Percentiles rank a stretch among this genome's conserved stretches.
phyloP scores from a whole-genome alignment of 2,797 vertebrate species.

The Chiloscyllium punctatum region DNA sequence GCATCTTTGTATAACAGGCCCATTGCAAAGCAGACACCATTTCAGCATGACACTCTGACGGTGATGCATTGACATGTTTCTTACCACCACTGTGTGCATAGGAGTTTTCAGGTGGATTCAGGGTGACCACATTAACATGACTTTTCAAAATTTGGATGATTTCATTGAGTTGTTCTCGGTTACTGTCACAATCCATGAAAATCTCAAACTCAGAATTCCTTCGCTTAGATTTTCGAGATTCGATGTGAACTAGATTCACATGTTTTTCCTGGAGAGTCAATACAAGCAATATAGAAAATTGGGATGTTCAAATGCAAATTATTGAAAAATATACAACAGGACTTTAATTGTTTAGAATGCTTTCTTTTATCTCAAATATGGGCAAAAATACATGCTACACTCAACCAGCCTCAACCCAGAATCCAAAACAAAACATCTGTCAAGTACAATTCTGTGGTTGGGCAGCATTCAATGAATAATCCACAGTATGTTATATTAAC shows the following conservation, averaged over 20 bases:
- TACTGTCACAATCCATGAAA: constrained; percentile 91
- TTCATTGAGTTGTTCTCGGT: constrained; percentile 83
- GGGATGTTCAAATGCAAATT: not conserved
- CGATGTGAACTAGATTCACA: constrained; percentile 89
- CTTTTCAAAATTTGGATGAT: constrained; percentile 83
- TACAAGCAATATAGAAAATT: not conserved
- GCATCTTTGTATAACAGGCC: not conserved
- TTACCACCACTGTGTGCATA: constrained; percentile 67
- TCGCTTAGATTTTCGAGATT: constrained; percentile 88
- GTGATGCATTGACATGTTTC: constrained; percentile 41
- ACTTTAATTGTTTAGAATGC: not conserved
- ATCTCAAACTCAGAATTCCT: constrained; percentile 95
- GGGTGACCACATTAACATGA: constrained; percentile 75
- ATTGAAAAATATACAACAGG: not conserved
- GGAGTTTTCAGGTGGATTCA: constrained; percentile 73
- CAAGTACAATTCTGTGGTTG: not conserved
- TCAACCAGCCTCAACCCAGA: not conserved
- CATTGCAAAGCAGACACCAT: not conserved
- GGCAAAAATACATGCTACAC: not conserved
- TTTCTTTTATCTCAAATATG: not conserved
- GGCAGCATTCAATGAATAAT: not conserved
- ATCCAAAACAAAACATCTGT: not conserved
- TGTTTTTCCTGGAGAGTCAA: constrained; percentile 77
- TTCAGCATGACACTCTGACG: not conserved
- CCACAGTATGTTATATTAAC: not conserved